Evolutionary conservation across 2,113 vertebrate species (phyloP), one percentile per base, ranked within the genome.

Genomic region (Plecturocebus donacophilus): DNA sequence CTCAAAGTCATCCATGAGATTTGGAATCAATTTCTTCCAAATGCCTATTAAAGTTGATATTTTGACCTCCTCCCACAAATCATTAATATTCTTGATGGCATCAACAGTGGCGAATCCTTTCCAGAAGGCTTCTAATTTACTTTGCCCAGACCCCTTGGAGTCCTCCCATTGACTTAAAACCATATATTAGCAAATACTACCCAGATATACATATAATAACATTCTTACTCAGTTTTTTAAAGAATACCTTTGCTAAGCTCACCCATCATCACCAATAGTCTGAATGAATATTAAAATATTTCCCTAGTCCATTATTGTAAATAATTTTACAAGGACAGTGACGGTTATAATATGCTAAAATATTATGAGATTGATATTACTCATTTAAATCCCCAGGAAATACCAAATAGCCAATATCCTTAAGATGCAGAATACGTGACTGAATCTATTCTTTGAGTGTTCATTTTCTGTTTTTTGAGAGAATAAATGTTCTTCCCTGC

Each of bases 401-500:
- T 10, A 80, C 9, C 70, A 49, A 92, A 68, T 79, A 23, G 27
- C 16, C 84, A 38, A 45, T 90, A 90, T 94, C 40, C 32, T 56
- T 32, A 16, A 40, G 52, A 81, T 75, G 35, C 1, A 45, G 61
- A 27, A 70, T 58, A 85, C 86, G 4, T 79, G 79, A 96, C 32
- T 92, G 58, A 61, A 77, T 76, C 47, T 77, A 95, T 94, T 56
- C 40, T 95, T 68, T 73, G 47, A 86, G 64, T 89, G 83, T 75
- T 80, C 52, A 87, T 95, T 96, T 92, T 56, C 66, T 82, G 75
- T n/a, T 93, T 90, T 23, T 77, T 54, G 19, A 83, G 94, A 75
- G 52, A 86, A 82, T 86, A 96, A 86, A 52, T 75, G 58, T 35
- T 66, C 30, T 97, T 83, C 52, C 25, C 25, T 35, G 87, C 13